Percentiles rank a stretch among this genome's conserved stretches.
phyloP scores from a whole-genome alignment of 2,113 vertebrate genomes.

The Fregata magnificens region DNA sequence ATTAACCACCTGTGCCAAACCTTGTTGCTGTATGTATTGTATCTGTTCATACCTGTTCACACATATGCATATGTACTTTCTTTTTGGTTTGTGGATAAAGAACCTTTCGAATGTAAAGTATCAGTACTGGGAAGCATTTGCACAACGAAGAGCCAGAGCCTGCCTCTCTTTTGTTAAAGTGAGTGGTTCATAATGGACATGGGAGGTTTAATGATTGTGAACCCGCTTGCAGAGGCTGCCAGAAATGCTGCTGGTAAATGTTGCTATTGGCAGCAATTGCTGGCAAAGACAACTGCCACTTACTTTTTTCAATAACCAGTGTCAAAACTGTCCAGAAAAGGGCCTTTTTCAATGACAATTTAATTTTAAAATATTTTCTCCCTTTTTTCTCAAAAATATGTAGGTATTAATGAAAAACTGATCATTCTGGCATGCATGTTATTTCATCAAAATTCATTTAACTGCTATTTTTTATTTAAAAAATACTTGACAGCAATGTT shows the following conservation, averaged over 20 bases:
- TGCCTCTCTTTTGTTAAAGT: neutral
- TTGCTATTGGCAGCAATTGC: neutral
- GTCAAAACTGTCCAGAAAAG: neutral
- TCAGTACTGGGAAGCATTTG: neutral
- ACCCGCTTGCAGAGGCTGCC: neutral
- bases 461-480: neutral
- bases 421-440: neutral
- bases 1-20: neutral
- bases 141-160: neutral
- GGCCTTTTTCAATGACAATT: neutral
- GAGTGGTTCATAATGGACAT: neutral
- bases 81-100: neutral
- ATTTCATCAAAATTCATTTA: neutral
- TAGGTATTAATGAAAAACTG: neutral
- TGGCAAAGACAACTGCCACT: neutral
- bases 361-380: neutral
- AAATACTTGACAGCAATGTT: neutral
- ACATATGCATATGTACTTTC: neutral
- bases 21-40: neutral
- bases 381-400: neutral
- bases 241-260: neutral
- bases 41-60: neutral
- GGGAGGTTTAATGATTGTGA: neutral
- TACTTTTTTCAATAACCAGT: neutral
- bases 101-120: neutral